Base-by-base conservation (phyloP, 2,797 vertebrate genomes). In the Thamnophis elegans region DNA sequence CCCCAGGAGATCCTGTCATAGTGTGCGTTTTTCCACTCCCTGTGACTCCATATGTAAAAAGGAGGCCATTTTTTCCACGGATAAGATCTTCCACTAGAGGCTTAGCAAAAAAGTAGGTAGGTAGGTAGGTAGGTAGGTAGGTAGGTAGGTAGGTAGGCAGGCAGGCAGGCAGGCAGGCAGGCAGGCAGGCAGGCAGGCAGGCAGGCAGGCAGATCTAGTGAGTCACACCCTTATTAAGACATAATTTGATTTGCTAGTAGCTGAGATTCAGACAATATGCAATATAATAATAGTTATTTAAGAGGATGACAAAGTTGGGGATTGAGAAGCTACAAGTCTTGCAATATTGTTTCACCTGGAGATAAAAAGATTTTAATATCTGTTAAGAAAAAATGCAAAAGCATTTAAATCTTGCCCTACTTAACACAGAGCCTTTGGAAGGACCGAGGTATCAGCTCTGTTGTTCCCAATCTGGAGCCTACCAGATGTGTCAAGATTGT, bases 1-100 rank as follows among this genome's bases (percentile, higher is more conserved):
- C 98, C 0, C 99, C 99, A 0, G 99, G 98, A 14, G 98, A 98
- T 0, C 99, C 99, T 0, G 99, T 99, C 99, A 99, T 99, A 11
- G 99, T 99, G 93, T 98, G 98, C 0, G 99, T 99, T 95, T 99
- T 99, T 26, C 99, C 99, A 28, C 99, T 99, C 93, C 99, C 99
- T 0, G 99, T 99, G 93, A 99, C 99, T 0, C 99, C 99, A 0
- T 99, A 99, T 0, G 99, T 99, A 56, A 99, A 99, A 56, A 99
- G 98, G 47, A 99, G 97, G 89, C 99, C 99, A n/a, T n/a, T n/a
- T n/a, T n/a, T n/a, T n/a, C n/a, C n/a, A n/a, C n/a, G n/a, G n/a
- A n/a, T n/a, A n/a, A n/a, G n/a, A n/a, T n/a, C n/a, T n/a, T n/a
- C n/a, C n/a, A n/a, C n/a, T n/a, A n/a, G n/a, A n/a, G n/a, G n/a